Percentiles rank a stretch among this genome's conserved stretches.
Evolutionary conservation across 2,113 vertebrate species (phyloP).

Genomic region (Crotalus horridus): DNA sequence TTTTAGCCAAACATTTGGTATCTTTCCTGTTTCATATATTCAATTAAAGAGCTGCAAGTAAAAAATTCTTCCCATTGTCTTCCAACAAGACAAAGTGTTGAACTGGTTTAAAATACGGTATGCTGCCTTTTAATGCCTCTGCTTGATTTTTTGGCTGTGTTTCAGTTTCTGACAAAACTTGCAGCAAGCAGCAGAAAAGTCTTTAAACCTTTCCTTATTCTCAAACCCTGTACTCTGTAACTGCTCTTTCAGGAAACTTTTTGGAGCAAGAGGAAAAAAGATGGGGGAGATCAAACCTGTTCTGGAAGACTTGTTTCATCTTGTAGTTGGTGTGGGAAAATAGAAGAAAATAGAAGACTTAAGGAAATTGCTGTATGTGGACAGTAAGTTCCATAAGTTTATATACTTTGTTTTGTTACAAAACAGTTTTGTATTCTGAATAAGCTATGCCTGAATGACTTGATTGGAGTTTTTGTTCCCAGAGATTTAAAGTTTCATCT

Average conservation of each 20-base stretch:
- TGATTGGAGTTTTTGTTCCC: background rate
- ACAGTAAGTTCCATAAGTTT: conserved; percentile 63
- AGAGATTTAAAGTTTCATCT: background rate
- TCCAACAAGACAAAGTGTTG: no score
- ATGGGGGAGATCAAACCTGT: conserved; percentile 9
- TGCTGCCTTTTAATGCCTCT: conserved; percentile 22
- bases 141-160: conserved; percentile 38
- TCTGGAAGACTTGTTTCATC: conserved; percentile 30
- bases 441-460: conserved; percentile 27
- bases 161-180: conserved; percentile 52
- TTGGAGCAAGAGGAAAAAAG: conserved; percentile 2
- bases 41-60: no score
- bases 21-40: no score
- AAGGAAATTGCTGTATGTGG: conserved; percentile 55
- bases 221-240: conserved; percentile 38
- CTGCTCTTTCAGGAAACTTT: conserved; percentile 9
- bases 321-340: conserved; percentile 42
- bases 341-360: background rate
- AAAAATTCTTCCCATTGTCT: no score
- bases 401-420: conserved; percentile 5
- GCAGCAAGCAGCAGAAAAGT: conserved; percentile 32
- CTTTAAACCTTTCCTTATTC: background rate
- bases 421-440: conserved; percentile 23
- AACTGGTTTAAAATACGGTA: background rate
- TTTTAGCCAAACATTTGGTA: no score